These are phyloP conservation scores for Cancer borealis DNA, from an alignment of 2,888 invertebrate genomes.

Conservation along the genomic window DNA sequence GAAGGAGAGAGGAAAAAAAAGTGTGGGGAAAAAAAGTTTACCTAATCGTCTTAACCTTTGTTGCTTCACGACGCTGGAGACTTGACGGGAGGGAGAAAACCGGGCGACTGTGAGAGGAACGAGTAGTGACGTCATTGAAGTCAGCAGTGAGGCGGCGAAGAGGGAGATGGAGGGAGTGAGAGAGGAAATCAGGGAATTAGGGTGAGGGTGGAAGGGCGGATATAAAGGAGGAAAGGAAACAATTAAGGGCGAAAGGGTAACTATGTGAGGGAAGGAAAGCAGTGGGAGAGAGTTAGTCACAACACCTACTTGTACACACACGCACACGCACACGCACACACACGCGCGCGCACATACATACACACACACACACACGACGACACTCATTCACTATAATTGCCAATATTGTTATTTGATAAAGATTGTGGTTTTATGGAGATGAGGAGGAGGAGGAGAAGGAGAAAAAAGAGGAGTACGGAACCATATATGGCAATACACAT, in stretches of 20 bases:
- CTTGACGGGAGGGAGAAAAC: neutral
- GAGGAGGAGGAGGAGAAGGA: no score
- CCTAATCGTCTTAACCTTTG: neutral
- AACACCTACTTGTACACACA: neutral
- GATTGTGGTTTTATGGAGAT: no score
- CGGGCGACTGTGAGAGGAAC: neutral
- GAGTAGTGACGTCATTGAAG: neutral
- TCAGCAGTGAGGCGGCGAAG: neutral
- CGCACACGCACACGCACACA: no score
- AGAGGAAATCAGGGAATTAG: neutral
- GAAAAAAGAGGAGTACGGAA: no score
- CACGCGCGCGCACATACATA: no score
- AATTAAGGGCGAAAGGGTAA: neutral
- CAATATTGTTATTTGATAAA: no score
- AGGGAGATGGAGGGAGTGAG: neutral
- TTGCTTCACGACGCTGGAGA: neutral
- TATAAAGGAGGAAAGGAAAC: neutral
- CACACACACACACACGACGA: no score
- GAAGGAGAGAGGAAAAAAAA: slow-evolving; percentile 3
- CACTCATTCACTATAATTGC: no score
- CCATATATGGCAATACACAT: no score
- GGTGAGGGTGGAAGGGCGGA: neutral
- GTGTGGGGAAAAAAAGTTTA: neutral
- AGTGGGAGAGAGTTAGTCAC: neutral
- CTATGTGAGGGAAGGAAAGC: neutral